Evolutionary conservation across 2,113 vertebrate species (phyloP).

Genomic region (Amphilophus citrinellus): DNA sequence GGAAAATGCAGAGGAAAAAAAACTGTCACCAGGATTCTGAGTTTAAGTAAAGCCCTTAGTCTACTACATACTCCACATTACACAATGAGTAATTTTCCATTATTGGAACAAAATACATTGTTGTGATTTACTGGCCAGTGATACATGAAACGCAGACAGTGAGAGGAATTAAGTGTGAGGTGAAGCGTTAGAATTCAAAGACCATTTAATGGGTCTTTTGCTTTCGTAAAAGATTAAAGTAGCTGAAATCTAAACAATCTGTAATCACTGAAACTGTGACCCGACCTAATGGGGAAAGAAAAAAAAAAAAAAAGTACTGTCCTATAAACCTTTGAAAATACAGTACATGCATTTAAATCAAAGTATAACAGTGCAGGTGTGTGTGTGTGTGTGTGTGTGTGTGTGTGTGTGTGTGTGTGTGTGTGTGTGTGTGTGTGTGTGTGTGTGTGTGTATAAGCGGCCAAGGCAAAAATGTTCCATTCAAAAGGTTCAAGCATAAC

Average conservation of each 20-base stretch:
- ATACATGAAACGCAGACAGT: neutral
- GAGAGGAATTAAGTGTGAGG: neutral
- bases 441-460: neutral
- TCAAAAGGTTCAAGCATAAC: too few relatives aligned
- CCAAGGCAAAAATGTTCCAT: too few relatives aligned
- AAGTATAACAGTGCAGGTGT: neutral
- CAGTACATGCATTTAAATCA: conserved; percentile 25
- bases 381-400: neutral
- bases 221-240: neutral
- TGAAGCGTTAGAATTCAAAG: neutral
- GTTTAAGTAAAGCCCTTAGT: neutral
- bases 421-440: too few relatives aligned
- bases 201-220: neutral
- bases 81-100: neutral
- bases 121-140: neutral
- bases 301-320: too few relatives aligned
- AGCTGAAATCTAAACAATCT: neutral
- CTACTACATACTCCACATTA: neutral
- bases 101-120: neutral
- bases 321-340: neutral
- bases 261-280: too few relatives aligned
- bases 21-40: neutral
- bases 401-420: neutral
- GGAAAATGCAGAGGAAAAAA: neutral
- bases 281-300: neutral